These are phyloP conservation scores for Rhinichthys klamathensis DNA, from an alignment of 2,113 vertebrate species.

Conservation along the genomic window DNA sequence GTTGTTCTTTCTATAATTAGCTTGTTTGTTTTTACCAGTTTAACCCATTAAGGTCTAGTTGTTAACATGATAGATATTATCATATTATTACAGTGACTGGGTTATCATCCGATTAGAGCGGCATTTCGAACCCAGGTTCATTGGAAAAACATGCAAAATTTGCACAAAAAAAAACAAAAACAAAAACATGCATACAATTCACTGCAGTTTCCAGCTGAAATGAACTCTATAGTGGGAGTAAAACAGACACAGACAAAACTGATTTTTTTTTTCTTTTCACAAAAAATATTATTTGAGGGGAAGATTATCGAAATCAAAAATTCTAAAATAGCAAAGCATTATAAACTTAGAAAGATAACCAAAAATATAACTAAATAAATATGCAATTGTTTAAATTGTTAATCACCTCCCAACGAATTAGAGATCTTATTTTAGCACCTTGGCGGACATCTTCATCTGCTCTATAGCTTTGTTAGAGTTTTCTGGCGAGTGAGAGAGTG, in stretches of 20 bases:
- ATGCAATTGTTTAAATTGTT: background rate
- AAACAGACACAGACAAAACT: background rate
- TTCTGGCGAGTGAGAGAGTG: conserved; percentile 52
- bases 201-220: background rate
- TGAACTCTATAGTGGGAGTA: background rate
- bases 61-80: background rate
- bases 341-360: background rate
- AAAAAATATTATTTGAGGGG: too few species aligned
- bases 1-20: background rate
- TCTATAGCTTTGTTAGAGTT: conserved; percentile 60
- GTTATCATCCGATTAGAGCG: background rate
- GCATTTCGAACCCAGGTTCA: background rate
- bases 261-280: too few species aligned
- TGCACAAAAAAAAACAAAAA: background rate
- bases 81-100: background rate
- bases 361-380: background rate
- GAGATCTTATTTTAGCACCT: background rate
- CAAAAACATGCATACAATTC: background rate
- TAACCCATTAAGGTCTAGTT: background rate
- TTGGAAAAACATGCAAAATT: background rate
- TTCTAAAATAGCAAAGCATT: background rate
- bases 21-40: background rate
- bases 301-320: background rate
- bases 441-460: conserved; percentile 54
- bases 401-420: background rate